These are phyloP conservation scores for Plebejus melissa DNA, from an alignment of 2,888 invertebrate species.

Conservation along the genomic window DNA sequence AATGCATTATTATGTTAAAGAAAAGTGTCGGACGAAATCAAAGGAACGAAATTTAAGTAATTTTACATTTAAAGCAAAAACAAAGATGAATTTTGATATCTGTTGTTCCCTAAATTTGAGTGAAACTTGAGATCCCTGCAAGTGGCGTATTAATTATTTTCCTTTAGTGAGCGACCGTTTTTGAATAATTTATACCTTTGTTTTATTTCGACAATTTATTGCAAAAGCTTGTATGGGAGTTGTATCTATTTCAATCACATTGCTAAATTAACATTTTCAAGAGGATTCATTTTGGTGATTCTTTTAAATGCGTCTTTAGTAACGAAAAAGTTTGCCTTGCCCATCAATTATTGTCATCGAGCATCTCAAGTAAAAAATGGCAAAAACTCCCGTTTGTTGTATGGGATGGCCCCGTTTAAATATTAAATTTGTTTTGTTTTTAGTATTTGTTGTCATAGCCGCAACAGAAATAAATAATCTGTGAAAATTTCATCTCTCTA, in stretches of 20 bases:
- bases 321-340: background rate
- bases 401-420: no score
- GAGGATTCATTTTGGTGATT: background rate
- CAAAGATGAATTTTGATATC: slow-evolving; percentile 21
- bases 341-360: no score
- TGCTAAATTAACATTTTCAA: background rate
- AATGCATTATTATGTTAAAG: background rate
- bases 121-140: slow-evolving; percentile 8
- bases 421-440: no score
- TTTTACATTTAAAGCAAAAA: slow-evolving; percentile 1
- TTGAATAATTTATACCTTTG: background rate
- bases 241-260: background rate
- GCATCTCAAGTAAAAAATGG: no score
- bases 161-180: slow-evolving; percentile 10
- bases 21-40: background rate
- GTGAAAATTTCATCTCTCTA: no score
- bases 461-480: no score
- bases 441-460: no score
- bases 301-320: no score
- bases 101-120: slow-evolving; percentile 20
- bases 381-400: no score
- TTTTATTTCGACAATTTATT: slow-evolving; percentile 7
- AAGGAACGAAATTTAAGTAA: slow-evolving; percentile 12
- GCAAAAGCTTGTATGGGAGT: background rate
- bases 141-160: slow-evolving; percentile 25